Evolutionary conservation across 1,140 invertebrate genomes (phyloP), one percentile per base, ranked within the genome.

Genomic region (Dryas iulia): DNA sequence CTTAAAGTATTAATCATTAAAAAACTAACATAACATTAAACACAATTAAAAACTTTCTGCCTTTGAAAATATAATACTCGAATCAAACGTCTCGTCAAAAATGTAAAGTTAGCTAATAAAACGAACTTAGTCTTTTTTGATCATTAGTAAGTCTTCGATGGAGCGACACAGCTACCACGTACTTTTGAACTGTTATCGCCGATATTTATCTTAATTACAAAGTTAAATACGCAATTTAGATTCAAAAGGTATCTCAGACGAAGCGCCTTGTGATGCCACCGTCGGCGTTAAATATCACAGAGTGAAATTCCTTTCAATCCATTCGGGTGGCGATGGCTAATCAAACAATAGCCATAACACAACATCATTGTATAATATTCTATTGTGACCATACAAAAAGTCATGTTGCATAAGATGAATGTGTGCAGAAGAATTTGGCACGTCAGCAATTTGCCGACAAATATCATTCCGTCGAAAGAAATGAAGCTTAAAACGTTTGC

Each of bases 151-250:
- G 71, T 78, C 79, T 75, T 78, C 69, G 75, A 71, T 66, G 68
- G 70, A 69, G 79, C 77, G 78, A 79, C 77, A 79, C 71, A 78
- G 77, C 80, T 77, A 78, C 74, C 83, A 89, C 81, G 82, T 86
- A 77, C 81, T 82, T 80, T 67, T 24, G 52, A 80, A 82, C 70
- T 84, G 81, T 86, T 91, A 91, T 91, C 87, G 67, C 31, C 70
- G 65, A 80, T 86, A 89, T 91, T 91, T 84, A 91, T 91, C 89
- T 89, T 91, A 91, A 91, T 91, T 88, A 89, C 79, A 66, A 73
- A 81, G 66, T 82, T 87, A 89, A 89, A 85, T 77, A 80, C 72
- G 76, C 78, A 78, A 86, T 90, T 91, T 87, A 83, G 83, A 90
- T 90, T 90, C 89, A 79, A 78, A 82, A 75, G 68, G 79, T 68